Conservation (phyloP, 1,140 invertebrate species). For the Trachelipus rathkii region DNA sequence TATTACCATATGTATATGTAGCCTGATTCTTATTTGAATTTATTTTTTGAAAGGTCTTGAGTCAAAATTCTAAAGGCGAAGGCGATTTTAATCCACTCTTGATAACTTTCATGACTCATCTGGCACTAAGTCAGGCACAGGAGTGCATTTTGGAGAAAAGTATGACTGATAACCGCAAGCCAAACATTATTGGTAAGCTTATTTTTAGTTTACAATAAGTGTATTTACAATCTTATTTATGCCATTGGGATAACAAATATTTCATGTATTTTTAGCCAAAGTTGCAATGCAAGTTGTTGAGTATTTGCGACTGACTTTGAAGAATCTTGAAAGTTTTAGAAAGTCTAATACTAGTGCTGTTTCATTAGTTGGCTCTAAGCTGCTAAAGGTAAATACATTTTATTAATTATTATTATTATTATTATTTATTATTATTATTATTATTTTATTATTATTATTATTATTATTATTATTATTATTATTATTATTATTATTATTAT, state of each 20-base stretch:
- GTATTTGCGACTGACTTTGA: slow-evolving; percentile 30
- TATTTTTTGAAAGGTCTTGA: slow-evolving; percentile 43
- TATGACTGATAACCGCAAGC: slow-evolving; percentile 89
- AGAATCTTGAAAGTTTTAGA: not conserved
- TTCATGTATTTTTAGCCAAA: slow-evolving; percentile 31
- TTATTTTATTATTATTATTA: too few species aligned
- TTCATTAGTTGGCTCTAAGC: not conserved
- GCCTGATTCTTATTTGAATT: too few species aligned
- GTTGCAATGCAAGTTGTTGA: slow-evolving; percentile 45
- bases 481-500: too few species aligned
- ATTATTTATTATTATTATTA: too few species aligned
- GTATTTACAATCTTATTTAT: too few species aligned
- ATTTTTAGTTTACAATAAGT: too few species aligned
- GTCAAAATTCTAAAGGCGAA: slow-evolving; percentile 61
- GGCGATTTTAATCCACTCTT: slow-evolving; percentile 72
- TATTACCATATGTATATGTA: too few species aligned
- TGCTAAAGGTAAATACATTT: too few species aligned
- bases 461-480: too few species aligned
- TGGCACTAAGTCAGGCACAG: slow-evolving; percentile 88
- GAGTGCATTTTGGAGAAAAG: slow-evolving; percentile 98
- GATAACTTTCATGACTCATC: slow-evolving; percentile 73
- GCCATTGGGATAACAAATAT: not conserved
- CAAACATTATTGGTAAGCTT: slow-evolving; percentile 78
- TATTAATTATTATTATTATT: too few species aligned
- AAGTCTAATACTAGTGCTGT: not conserved